A percentile compares a stretch with the other conserved stretches of the same genome.
Conservation (phyloP, 2,113 vertebrate genomes). For the Vimba vimba region DNA sequence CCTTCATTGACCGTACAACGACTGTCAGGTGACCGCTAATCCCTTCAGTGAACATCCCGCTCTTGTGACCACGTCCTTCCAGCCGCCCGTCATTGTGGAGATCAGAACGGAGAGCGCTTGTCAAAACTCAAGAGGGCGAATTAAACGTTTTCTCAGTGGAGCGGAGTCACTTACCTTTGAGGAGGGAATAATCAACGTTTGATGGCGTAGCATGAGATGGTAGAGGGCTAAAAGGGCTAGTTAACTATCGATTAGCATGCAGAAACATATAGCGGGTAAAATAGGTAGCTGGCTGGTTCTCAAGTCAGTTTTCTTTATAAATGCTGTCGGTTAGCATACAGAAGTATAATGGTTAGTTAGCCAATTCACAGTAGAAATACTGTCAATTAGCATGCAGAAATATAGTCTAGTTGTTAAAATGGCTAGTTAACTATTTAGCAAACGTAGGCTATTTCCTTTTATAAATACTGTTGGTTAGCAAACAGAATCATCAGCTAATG, state of each 20-base stretch:
- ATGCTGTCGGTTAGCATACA: no score
- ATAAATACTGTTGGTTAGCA: neutral
- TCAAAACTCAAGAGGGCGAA: slow-evolving; percentile 45
- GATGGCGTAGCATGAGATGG: neutral
- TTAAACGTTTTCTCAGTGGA: slow-evolving; percentile 31
- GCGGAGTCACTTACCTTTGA: neutral
- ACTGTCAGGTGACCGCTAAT: slow-evolving; percentile 10
- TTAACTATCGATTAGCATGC: neutral
- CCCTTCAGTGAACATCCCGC: neutral
- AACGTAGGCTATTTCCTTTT: no score
- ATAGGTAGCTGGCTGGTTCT: neutral
- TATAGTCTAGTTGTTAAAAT: no score
- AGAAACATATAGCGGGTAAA: neutral
- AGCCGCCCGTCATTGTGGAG: slow-evolving; percentile 6
- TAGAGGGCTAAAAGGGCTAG: neutral
- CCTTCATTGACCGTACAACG: neutral
- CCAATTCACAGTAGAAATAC: no score
- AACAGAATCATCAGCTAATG: neutral
- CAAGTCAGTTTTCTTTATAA: no score
- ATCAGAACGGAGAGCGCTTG: slow-evolving; percentile 23
- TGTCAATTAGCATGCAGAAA: no score
- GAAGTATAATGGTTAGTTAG: no score
- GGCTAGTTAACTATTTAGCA: no score
- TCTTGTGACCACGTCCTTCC: slow-evolving; percentile 15
- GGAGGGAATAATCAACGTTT: neutral